Base-by-base conservation (phyloP, 2,113 vertebrate genomes). In the Anhinga anhinga region DNA sequence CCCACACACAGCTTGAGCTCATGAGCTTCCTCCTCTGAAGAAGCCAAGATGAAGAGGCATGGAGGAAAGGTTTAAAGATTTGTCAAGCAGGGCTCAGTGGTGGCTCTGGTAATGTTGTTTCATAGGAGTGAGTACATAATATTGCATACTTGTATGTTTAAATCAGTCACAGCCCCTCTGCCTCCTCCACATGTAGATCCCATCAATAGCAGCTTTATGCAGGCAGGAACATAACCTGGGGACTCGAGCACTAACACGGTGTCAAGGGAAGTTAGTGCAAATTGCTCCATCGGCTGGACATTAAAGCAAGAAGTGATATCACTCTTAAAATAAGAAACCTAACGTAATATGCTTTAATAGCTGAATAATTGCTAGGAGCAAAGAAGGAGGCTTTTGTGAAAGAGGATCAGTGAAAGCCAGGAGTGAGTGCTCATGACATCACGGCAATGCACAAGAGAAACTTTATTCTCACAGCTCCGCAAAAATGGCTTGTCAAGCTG, bases 391-490 rank as follows among this genome's bases (percentile, higher is more conserved):
- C 98, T 98, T 97, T 98, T 98, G 98, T 98, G 97, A 87, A 40
- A 72, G 84, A 95, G 97, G 95, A 96, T 87, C 95, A 90, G 91
- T 1, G 83, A 70, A 88, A 84, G 94, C 71, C 98, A 98, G 98
- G 97, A 99, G 98, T 96, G 97, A 97, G 97, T 94, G 97, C 90
- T 93, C 96, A 97, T 99, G 98, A 99, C 98, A 98, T 99, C 99
- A 99, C 97, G 1, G 61, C 95, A 18, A 38, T 53, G 97, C 98
- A 99, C 98, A 99, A 99, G 98, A 98, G 97, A 30, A 97, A 98
- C 98, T 98, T 99, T 98, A 97, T 98, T 98, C 97, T 98, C 97
- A 88, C 45, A 27, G 95, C 88, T 74, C 82, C 13, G 76, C 97
- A 70, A 79, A 98, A 97, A 45, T 11, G 49, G 86, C 89, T 98